phyloP scores from a whole-genome alignment of 2,888 invertebrate genomes.

The Ormyrus nitidulus region DNA sequence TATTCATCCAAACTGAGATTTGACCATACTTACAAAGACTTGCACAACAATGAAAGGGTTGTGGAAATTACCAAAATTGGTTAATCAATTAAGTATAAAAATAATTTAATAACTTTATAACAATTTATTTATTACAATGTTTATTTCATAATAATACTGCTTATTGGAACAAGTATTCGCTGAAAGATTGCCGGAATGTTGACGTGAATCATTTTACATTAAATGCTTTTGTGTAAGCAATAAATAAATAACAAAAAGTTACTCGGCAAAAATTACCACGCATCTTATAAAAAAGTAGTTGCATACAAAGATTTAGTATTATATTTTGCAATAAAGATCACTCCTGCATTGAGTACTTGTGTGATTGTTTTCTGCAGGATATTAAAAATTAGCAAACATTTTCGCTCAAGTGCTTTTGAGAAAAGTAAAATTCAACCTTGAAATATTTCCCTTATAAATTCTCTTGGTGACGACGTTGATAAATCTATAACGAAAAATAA shows the following conservation, averaged over 20 bases:
- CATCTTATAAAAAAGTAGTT: no score
- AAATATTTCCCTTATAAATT: no score
- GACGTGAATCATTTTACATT: slow-evolving; percentile 25
- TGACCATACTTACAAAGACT: slow-evolving; percentile 77
- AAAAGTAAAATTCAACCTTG: no score
- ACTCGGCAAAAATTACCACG: no score
- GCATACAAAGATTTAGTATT: no score
- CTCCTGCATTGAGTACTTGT: no score
- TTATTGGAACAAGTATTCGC: slow-evolving; percentile 20
- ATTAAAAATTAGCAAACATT: no score
- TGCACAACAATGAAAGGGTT: slow-evolving; percentile 78
- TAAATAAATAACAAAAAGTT: not conserved
- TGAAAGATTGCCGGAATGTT: slow-evolving; percentile 25
- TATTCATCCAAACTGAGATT: slow-evolving; percentile 71
- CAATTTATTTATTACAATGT: slow-evolving; percentile 13
- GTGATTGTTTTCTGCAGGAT: no score
- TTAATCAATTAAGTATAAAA: not conserved
- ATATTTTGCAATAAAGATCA: no score
- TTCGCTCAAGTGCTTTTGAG: no score
- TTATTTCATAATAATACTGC: slow-evolving; percentile 45
- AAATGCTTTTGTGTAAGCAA: slow-evolving; percentile 13
- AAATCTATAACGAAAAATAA: no score
- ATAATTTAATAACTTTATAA: not conserved
- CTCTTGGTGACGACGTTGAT: no score
- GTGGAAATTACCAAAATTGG: slow-evolving; percentile 76